phyloP scores from a whole-genome alignment of 2,888 invertebrate genomes.

The Melipona beecheii region DNA sequence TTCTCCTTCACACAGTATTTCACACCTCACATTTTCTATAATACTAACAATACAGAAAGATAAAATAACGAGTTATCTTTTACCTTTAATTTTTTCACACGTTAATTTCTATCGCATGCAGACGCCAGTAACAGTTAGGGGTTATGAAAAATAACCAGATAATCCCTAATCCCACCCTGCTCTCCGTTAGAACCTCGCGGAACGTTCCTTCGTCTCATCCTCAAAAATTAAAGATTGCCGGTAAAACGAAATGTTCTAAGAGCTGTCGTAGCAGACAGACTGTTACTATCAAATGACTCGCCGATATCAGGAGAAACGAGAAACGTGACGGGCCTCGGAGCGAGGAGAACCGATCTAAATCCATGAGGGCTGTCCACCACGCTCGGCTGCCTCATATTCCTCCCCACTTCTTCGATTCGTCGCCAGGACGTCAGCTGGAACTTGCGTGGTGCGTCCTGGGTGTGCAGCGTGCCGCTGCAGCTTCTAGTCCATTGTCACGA shows the following conservation, averaged over 20 bases:
- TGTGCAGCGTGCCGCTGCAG: conserved; percentile 68
- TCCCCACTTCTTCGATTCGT: conserved; percentile 67
- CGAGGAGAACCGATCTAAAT: conserved; percentile 42
- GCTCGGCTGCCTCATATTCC: conserved; percentile 26
- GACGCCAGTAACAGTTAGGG: background rate
- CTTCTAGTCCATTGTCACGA: conserved; percentile 68
- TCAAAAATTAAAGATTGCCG: background rate
- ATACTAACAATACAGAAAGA: background rate
- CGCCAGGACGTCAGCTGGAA: conserved; percentile 71
- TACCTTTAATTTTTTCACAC: background rate
- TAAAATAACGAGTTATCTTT: background rate
- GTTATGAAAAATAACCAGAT: background rate
- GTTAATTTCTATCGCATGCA: too few species aligned
- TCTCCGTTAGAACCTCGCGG: background rate
- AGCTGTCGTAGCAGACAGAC: too few species aligned
- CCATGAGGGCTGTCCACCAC: conserved; percentile 35
- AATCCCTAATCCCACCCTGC: background rate
- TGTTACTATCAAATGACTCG: background rate
- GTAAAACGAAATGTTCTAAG: too few species aligned
- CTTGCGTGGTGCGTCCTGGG: conserved; percentile 71
- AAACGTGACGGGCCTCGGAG: conserved; percentile 10
- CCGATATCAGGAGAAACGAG: background rate
- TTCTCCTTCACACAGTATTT: background rate
- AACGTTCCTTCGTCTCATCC: background rate
- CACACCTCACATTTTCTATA: background rate